phyloP scores from a whole-genome alignment of 2,888 invertebrate genomes.

The Sinhomidia bicolor region DNA sequence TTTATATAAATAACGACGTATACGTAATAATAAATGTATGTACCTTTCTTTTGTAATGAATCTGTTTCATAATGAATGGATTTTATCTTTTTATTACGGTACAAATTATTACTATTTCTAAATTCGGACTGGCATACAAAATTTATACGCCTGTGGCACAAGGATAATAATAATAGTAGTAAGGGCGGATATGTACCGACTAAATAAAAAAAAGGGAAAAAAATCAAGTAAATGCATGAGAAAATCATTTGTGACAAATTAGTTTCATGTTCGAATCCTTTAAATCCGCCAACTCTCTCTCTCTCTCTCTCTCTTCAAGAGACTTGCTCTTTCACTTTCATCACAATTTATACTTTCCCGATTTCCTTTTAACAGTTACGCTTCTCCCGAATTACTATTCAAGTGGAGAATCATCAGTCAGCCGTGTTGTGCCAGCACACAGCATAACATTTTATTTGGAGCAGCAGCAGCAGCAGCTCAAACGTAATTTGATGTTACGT shows the following conservation, averaged over 20 bases:
- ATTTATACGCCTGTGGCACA: background rate
- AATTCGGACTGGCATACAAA: no score
- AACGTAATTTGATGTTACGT: conserved; percentile 22
- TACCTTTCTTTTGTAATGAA: no score
- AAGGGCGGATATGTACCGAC: conserved; percentile 2
- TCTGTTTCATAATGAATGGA: background rate
- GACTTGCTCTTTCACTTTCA: background rate
- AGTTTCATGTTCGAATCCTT: conserved; percentile 62
- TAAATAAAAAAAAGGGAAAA: no score
- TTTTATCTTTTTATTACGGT: conserved; percentile 2
- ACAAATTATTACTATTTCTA: no score
- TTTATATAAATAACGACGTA: no score
- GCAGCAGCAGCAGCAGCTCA: background rate
- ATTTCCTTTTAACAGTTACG: background rate
- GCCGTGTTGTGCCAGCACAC: no score
- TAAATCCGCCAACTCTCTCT: conserved; percentile 30
- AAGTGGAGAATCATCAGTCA: no score
- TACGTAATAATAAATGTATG: no score
- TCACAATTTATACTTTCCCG: conserved; percentile 17
- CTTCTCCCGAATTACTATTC: no score
- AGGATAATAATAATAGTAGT: background rate
- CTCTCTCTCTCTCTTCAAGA: no score
- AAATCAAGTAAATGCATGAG: no score
- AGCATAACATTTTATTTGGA: background rate
- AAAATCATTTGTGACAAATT: conserved; percentile 67